Percentiles rank a stretch among this genome's conserved stretches.
Conservation (phyloP, 1,140 invertebrate species). For the Zeugodacus cucurbitae region DNA sequence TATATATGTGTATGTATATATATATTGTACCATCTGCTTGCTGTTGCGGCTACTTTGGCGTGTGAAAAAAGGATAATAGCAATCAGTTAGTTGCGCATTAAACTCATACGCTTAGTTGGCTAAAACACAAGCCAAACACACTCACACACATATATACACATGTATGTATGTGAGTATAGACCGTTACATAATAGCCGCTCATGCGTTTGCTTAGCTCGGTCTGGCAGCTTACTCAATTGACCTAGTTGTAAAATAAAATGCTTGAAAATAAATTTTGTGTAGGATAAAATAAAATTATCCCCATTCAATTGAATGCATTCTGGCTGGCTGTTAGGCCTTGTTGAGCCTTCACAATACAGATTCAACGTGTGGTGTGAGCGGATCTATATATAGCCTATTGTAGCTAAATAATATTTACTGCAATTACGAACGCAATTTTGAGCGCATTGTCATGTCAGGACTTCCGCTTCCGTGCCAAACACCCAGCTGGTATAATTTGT, state of each 20-base stretch:
- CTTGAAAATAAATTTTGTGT: not conserved
- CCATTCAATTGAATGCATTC: not conserved
- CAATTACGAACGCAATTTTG: not conserved
- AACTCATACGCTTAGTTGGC: not conserved
- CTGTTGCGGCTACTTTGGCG: not conserved
- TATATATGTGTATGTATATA: not conserved
- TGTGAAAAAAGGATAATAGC: not conserved
- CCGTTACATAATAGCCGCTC: not conserved
- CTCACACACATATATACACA: not conserved
- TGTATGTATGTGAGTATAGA: too few species aligned
- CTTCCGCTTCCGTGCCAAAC: not conserved
- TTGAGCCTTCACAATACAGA: not conserved
- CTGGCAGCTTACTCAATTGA: not conserved
- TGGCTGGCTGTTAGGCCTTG: not conserved
- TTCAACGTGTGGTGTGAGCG: too few species aligned
- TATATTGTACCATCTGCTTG: not conserved
- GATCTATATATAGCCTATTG: not conserved
- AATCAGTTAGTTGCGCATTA: slow-evolving; percentile 8
- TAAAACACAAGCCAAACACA: not conserved
- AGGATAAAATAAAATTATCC: not conserved
- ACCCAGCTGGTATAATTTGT: slow-evolving; percentile 8
- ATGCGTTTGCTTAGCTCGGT: not conserved
- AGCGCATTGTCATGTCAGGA: slow-evolving; percentile 20
- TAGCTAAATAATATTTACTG: slow-evolving; percentile 11
- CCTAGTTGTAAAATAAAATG: not conserved